Conservation (phyloP, 1,140 invertebrate species). For the Scylla paramamosain region DNA sequence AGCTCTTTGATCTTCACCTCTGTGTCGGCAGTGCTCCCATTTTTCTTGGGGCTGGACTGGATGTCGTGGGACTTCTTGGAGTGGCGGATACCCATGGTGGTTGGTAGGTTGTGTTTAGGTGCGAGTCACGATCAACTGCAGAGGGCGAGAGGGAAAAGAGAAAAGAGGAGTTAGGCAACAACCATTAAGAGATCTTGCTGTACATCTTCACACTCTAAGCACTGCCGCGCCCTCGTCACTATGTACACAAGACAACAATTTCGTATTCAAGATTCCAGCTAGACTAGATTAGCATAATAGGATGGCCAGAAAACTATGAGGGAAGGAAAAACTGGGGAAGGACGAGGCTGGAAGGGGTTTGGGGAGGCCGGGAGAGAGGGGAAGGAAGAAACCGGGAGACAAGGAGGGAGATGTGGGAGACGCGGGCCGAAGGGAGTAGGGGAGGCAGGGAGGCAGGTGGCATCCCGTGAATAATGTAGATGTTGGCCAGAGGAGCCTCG, state of each 20-base stretch:
- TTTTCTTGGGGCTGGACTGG: slow-evolving; percentile 73
- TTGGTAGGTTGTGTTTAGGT: slow-evolving; percentile 45
- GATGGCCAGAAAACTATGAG: neutral
- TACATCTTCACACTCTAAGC: neutral
- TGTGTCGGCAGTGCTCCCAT: slow-evolving; percentile 66
- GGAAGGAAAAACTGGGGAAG: neutral
- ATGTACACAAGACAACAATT: slow-evolving; percentile 24
- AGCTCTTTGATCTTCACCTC: slow-evolving; percentile 72
- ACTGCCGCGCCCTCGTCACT: neutral
- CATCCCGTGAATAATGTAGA: neutral
- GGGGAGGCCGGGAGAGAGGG: neutral
- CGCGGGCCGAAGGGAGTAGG: neutral
- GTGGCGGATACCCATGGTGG: slow-evolving; percentile 69
- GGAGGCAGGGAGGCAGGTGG: neutral
- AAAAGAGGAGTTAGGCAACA: neutral
- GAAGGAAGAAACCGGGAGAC: neutral
- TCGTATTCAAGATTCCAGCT: neutral
- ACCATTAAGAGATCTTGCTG: neutral
- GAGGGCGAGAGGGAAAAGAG: neutral
- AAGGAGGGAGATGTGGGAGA: neutral
- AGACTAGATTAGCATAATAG: neutral
- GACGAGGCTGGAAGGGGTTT: neutral
- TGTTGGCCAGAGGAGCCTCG: neutral
- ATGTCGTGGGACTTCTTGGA: slow-evolving; percentile 73
- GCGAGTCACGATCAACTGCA: slow-evolving; percentile 36